A percentile compares a stretch with the other conserved stretches of the same genome.
Evolutionary conservation across 2,888 invertebrate species (phyloP).

Genomic region (Acrocyrtus sp.): DNA sequence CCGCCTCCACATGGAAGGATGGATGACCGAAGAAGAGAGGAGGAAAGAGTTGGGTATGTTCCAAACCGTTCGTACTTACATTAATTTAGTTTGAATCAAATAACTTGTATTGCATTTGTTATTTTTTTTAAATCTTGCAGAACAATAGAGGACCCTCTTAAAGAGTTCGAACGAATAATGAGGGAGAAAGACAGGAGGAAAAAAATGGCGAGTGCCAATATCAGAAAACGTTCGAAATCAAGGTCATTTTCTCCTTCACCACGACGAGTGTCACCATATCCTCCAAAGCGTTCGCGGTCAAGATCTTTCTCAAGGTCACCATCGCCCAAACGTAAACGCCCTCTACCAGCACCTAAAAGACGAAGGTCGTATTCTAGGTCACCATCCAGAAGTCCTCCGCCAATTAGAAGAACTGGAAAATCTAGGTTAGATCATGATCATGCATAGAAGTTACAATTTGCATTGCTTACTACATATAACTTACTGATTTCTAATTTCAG

Average conservation of each 20-base stretch:
- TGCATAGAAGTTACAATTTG: no score
- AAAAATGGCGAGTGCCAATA: conserved; percentile 26
- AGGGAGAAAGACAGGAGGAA: conserved; percentile 82
- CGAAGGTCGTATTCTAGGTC: conserved; percentile 65
- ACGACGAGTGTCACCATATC: conserved; percentile 50
- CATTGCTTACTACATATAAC: no score
- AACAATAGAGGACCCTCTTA: conserved; percentile 81
- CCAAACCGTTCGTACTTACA: not conserved
- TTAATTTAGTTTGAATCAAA: no score
- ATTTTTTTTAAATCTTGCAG: conserved; percentile 19
- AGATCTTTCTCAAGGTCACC: conserved; percentile 64
- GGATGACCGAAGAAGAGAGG: conserved; percentile 35
- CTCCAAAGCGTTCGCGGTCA: conserved; percentile 63
- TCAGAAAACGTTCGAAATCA: conserved; percentile 66
- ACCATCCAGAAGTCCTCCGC: conserved; percentile 67
- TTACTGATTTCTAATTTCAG: conserved; percentile 8
- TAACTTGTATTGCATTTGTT: not conserved
- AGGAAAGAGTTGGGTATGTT: conserved; percentile 19
- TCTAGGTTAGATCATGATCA: conserved; percentile 34
- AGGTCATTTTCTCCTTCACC: conserved; percentile 65
- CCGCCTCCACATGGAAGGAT: conserved; percentile 20
- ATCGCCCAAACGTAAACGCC: conserved; percentile 61
- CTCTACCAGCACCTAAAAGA: conserved; percentile 44
- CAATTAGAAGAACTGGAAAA: conserved; percentile 34
- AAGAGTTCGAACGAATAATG: conserved; percentile 87